A percentile compares a stretch with the other conserved stretches of the same genome.
phyloP scores from a whole-genome alignment of 2,797 vertebrate species.

The Peromyscus melanophrys region DNA sequence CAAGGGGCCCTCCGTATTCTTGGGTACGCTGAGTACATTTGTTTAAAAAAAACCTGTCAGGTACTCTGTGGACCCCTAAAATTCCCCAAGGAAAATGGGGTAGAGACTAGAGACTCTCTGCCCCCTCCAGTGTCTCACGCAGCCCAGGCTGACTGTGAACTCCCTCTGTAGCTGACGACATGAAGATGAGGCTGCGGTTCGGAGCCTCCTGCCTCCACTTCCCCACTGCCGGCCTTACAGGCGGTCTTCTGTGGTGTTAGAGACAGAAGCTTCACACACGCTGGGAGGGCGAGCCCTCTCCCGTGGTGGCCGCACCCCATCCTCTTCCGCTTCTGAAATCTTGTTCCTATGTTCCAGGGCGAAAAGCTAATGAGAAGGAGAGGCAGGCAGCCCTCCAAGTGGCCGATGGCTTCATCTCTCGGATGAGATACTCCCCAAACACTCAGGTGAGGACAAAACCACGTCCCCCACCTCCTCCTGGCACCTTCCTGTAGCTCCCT shows the following conservation, averaged over 20 bases:
- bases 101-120: background rate
- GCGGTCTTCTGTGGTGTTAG: background rate
- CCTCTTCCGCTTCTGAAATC: background rate
- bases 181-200: too few species aligned
- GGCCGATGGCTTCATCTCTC: constrained; percentile 86
- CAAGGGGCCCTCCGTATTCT: background rate
- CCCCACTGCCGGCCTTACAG: too few species aligned
- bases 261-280: background rate
- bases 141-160: background rate
- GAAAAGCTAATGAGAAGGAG: constrained; percentile 86
- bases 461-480: accelerated
- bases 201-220: background rate
- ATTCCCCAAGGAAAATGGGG: background rate
- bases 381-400: constrained; percentile 85
- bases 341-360: constrained; percentile 63
- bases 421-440: constrained; percentile 82
- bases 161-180: background rate
- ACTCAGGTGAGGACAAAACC: constrained; percentile 86
- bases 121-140: too few species aligned
- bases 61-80: background rate
- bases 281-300: too few species aligned
- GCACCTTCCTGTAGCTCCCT: background rate
- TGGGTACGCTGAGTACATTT: background rate
- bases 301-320: too few species aligned
- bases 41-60: background rate